Percentiles rank a stretch among this genome's conserved stretches.
phyloP scores from a whole-genome alignment of 2,797 vertebrate genomes.

The Serranus cabrilla region DNA sequence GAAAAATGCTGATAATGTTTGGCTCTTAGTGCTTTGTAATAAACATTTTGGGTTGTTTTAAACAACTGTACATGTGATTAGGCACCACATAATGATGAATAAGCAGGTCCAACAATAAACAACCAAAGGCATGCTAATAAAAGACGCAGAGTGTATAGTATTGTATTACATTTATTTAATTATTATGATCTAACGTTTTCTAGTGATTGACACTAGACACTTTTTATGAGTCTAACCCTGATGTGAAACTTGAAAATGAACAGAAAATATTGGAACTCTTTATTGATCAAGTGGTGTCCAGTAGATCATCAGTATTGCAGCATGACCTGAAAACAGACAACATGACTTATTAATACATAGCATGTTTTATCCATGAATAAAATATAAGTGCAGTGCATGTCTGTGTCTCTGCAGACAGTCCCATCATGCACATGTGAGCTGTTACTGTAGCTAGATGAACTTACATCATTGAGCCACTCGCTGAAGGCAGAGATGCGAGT shows the following conservation, averaged over 20 bases:
- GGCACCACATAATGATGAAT: too few species aligned
- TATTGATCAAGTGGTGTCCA: constrained; percentile 13
- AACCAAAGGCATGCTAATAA: background rate
- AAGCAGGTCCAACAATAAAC: background rate
- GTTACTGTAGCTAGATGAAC: background rate
- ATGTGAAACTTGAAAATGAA: constrained; percentile 1
- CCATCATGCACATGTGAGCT: background rate
- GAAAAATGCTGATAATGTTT: constrained; percentile 7
- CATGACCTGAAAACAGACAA: constrained; percentile 71
- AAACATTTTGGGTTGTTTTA: background rate
- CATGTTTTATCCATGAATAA: constrained; percentile 10
- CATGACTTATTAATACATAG: constrained; percentile 2
- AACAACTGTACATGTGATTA: background rate
- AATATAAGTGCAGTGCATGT: background rate
- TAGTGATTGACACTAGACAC: background rate
- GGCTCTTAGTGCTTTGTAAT: background rate
- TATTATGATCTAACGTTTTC: background rate
- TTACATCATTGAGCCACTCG: constrained; percentile 76
- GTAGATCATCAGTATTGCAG: constrained; percentile 60
- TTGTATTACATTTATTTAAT: background rate
- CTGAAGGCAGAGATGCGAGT: constrained; percentile 79
- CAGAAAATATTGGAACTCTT: constrained; percentile 12
- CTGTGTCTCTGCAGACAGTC: background rate
- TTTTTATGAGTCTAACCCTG: background rate
- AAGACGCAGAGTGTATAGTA: background rate